Evolutionary conservation across 2,797 vertebrate genomes (phyloP).

Genomic region (Pseudocheirus occidentalis): DNA sequence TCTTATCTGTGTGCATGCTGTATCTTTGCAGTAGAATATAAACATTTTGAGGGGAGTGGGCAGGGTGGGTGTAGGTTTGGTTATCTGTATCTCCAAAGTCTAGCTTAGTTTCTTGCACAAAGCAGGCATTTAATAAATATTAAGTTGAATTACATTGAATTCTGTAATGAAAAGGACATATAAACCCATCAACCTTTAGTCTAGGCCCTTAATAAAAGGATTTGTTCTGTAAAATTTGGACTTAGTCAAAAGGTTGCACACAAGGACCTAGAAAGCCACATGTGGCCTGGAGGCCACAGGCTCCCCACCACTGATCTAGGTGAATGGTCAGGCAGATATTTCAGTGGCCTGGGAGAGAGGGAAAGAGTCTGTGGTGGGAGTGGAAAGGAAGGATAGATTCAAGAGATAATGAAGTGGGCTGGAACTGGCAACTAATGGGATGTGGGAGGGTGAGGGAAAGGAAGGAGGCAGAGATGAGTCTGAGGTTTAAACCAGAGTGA

Average conservation of each 20-base stretch:
- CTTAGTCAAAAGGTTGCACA: too few relatives aligned
- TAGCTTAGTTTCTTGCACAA: background rate
- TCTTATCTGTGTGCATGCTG: background rate
- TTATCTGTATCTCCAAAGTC: background rate
- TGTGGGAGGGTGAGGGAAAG: background rate
- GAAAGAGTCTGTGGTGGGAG: background rate
- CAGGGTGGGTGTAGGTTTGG: background rate
- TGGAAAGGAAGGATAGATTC: background rate
- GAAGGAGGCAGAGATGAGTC: background rate
- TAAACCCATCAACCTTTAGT: background rate
- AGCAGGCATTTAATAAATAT: background rate
- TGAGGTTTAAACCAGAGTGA: background rate
- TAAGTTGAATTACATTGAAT: background rate
- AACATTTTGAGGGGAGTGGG: background rate
- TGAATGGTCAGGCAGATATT: background rate
- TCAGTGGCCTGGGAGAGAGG: background rate
- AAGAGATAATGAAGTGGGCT: background rate
- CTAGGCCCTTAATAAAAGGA: background rate
- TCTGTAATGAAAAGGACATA: background rate
- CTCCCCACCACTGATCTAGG: background rate
- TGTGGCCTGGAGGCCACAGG: too few relatives aligned
- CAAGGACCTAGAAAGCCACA: too few relatives aligned
- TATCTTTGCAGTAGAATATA: background rate
- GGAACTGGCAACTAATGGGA: background rate
- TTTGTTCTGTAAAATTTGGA: too few relatives aligned